phyloP scores from a whole-genome alignment of 2,113 vertebrate genomes.

The Rallus limicola region DNA sequence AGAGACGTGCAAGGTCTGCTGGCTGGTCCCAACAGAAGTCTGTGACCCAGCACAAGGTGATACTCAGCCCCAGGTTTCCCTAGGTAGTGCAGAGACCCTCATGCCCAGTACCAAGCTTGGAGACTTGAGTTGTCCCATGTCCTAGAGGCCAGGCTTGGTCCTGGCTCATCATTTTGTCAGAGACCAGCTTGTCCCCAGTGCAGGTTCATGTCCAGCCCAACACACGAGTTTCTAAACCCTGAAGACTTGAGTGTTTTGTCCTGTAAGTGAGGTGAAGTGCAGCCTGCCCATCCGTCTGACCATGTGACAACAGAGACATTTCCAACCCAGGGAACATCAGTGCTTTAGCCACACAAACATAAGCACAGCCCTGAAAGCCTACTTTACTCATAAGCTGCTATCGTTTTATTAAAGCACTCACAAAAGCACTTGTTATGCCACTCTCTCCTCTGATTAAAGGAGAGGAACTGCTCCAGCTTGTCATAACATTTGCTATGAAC shows the following conservation, averaged over 20 bases:
- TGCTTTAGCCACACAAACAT: not conserved
- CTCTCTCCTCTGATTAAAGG: slow-evolving; percentile 38
- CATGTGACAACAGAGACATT: not conserved
- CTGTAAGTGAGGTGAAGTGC: not conserved
- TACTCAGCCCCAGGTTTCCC: not conserved
- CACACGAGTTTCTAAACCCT: not conserved
- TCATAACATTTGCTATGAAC: slow-evolving; percentile 48
- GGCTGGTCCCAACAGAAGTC: not conserved
- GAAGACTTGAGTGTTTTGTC: not conserved
- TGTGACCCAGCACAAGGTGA: not conserved
- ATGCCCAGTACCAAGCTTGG: not conserved
- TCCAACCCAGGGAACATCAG: not conserved
- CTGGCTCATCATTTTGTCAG: not conserved
- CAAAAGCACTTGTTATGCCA: slow-evolving; percentile 36
- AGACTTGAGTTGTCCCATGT: not conserved
- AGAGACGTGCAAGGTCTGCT: not conserved
- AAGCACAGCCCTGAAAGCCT: slow-evolving; percentile 22
- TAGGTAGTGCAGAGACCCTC: not conserved
- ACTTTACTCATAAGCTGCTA: not conserved
- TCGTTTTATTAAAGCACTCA: slow-evolving; percentile 19
- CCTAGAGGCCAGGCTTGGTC: not conserved
- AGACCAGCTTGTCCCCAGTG: not conserved
- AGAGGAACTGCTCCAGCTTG: slow-evolving; percentile 35
- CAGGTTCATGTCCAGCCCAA: not conserved
- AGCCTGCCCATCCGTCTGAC: not conserved